phyloP scores from a whole-genome alignment of 2,888 invertebrate species.

The Callinectes sapidus region DNA sequence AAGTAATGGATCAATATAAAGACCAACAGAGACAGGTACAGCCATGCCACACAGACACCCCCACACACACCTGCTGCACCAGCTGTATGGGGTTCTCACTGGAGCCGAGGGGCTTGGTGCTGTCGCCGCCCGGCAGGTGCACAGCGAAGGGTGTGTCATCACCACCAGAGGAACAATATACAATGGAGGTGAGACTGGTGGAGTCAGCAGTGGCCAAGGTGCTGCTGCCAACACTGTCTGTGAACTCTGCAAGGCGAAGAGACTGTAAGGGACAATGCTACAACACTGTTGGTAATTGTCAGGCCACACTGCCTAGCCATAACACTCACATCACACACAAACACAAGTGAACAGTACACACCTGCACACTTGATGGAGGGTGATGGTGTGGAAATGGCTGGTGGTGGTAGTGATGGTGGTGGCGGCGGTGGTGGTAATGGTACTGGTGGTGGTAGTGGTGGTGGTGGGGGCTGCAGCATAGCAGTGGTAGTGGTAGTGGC shows the following conservation, averaged over 20 bases:
- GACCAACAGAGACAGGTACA: background rate
- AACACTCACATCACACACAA: no score
- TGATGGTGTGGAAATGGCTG: background rate
- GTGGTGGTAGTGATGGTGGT: background rate
- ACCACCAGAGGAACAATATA: conserved; percentile 48
- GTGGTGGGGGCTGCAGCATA: background rate
- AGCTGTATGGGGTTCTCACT: conserved; percentile 80
- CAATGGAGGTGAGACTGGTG: conserved; percentile 52
- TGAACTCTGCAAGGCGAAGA: background rate
- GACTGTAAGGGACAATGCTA: background rate
- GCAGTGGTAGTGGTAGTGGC: background rate
- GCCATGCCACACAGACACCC: no score
- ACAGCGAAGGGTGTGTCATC: conserved; percentile 60
- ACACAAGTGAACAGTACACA: background rate
- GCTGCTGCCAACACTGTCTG: conserved; percentile 26
- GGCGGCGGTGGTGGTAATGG: background rate
- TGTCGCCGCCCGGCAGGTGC: conserved; percentile 59
- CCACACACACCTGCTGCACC: conserved; percentile 77
- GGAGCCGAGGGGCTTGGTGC: conserved; percentile 77
- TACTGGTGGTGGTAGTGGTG: background rate
- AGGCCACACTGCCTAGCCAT: background rate
- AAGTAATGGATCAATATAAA: background rate
- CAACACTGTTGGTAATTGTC: background rate
- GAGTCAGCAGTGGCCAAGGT: conserved; percentile 7
- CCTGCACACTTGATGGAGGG: conserved; percentile 64